Evolutionary conservation across 2,888 invertebrate genomes (phyloP).

Genomic region (Psylliodes chrysocephalus): DNA sequence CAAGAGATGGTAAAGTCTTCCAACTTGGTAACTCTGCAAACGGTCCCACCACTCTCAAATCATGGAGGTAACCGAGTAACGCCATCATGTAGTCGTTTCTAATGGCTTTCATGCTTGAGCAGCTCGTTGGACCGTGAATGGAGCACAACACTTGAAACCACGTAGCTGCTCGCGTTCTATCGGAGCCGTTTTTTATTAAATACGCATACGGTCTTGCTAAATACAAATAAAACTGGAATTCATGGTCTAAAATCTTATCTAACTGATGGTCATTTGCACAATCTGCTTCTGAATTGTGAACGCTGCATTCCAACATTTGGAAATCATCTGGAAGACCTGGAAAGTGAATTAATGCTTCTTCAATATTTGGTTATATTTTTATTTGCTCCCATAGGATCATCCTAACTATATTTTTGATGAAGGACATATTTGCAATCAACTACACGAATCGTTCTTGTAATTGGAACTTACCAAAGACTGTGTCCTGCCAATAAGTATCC

Average conservation of each 20-base stretch:
- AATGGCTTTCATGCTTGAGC: conserved; percentile 66
- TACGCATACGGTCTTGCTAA: conserved; percentile 65
- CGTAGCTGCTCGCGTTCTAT: conserved; percentile 63
- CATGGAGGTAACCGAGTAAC: conserved; percentile 64
- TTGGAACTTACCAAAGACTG: conserved; percentile 47
- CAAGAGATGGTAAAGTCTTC: conserved; percentile 61
- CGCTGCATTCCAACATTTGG: conserved; percentile 55
- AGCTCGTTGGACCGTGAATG: conserved; percentile 63
- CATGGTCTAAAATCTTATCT: conserved; percentile 63
- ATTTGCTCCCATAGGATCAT: background rate
- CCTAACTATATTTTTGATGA: background rate
- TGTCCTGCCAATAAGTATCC: conserved; percentile 65
- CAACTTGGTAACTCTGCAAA: conserved; percentile 65
- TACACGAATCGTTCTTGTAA: no score
- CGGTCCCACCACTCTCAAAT: conserved; percentile 65
- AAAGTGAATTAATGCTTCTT: no score
- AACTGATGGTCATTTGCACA: conserved; percentile 59
- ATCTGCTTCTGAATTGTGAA: conserved; percentile 52
- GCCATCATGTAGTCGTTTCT: conserved; percentile 69
- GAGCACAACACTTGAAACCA: conserved; percentile 68
- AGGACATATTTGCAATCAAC: no score
- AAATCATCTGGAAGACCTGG: conserved; percentile 60
- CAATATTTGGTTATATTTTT: background rate
- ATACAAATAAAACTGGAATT: conserved; percentile 65
- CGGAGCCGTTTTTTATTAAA: conserved; percentile 60